phyloP scores from a whole-genome alignment of 2,113 vertebrate species.

The Vireo altiloquus region DNA sequence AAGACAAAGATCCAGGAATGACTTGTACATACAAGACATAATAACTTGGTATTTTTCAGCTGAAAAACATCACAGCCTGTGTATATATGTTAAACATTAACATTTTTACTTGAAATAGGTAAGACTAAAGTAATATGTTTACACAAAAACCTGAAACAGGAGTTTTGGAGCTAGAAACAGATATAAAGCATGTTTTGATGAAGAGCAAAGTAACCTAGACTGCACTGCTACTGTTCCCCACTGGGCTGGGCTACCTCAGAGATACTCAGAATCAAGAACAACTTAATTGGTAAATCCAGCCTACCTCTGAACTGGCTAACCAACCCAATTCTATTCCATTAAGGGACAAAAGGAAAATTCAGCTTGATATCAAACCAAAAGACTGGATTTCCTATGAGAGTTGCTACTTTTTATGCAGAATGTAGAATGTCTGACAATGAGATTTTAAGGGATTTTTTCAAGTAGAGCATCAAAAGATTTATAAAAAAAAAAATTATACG shows the following conservation, averaged over 20 bases:
- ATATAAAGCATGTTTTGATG: background rate
- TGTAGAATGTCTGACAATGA: background rate
- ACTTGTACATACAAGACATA: background rate
- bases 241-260: background rate
- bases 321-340: background rate
- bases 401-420: background rate
- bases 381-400: background rate
- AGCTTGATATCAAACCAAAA: background rate
- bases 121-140: background rate
- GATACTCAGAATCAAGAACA: background rate
- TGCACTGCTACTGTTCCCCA: background rate
- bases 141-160: background rate
- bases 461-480: background rate
- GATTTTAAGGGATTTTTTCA: background rate
- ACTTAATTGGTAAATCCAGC: background rate
- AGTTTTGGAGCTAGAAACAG: background rate
- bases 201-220: background rate
- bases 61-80: background rate
- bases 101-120: background rate
- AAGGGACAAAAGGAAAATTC: background rate
- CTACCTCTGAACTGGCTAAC: background rate
- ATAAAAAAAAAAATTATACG: background rate
- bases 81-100: background rate
- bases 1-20: background rate
- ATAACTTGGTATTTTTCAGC: background rate